A percentile compares a stretch with the other conserved stretches of the same genome.
Conservation (phyloP, 2,888 invertebrate species). For the Seladonia tumulorum region DNA sequence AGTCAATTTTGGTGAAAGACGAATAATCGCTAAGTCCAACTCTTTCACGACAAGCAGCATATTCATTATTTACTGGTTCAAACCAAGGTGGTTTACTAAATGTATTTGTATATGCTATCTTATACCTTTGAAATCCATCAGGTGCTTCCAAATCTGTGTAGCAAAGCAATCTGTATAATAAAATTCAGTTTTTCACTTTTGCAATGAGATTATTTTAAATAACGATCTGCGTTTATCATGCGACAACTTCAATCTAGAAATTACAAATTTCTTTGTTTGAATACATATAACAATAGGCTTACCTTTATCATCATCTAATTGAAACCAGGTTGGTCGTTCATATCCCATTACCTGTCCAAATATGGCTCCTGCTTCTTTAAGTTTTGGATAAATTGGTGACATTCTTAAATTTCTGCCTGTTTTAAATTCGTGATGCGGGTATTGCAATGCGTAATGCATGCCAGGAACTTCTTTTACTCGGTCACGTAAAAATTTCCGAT, state of each 20-base stretch:
- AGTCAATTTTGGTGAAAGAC: conserved; percentile 97
- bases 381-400: conserved; percentile 97
- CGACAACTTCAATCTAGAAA: background rate
- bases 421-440: conserved; percentile 94
- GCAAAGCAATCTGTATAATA: conserved; percentile 51
- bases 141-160: conserved; percentile 63
- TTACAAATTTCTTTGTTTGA: background rate
- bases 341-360: conserved; percentile 99
- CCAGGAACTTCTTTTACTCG: conserved; percentile 97
- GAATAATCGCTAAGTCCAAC: conserved; percentile 98
- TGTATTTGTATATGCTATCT: conserved; percentile 92
- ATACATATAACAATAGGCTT: conserved; percentile 43
- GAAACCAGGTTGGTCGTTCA: conserved; percentile 97
- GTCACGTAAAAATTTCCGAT: conserved; percentile 95
- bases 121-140: conserved; percentile 74
- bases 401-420: conserved; percentile 95
- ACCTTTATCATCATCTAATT: conserved; percentile 85
- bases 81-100: conserved; percentile 98
- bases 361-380: conserved; percentile 95
- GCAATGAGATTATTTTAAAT: background rate
- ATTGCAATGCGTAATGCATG: conserved; percentile 92
- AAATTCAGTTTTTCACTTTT: conserved; percentile 34
- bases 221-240: background rate
- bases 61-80: conserved; percentile 94
- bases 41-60: conserved; percentile 96